Conservation (phyloP, 2,113 vertebrate species). For the Spheniscus mendiculus region DNA sequence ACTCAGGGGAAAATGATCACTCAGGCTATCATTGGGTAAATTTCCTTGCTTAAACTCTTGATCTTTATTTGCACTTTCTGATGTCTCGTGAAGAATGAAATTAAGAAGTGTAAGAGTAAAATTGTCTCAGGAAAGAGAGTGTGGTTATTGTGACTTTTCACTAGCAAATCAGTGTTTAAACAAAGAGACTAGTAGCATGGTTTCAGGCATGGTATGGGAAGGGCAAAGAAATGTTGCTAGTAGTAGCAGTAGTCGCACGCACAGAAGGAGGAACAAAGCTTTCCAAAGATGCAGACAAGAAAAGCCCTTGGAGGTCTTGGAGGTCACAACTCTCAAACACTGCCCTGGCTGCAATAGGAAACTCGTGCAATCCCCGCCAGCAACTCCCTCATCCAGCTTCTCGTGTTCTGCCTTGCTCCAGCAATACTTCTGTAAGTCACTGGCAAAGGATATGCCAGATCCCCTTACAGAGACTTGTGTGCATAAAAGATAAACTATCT, state of each 20-base stretch:
- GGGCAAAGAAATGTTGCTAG: background rate
- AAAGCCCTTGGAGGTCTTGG: background rate
- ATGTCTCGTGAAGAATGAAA: background rate
- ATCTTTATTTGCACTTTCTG: background rate
- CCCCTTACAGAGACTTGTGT: background rate
- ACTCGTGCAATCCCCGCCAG: background rate
- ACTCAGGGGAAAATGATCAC: background rate
- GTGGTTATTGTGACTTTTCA: background rate
- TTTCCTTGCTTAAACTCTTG: background rate
- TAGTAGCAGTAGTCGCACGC: accelerated
- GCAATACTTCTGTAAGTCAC: background rate
- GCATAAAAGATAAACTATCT: background rate
- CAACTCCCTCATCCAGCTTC: no score
- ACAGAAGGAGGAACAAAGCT: background rate
- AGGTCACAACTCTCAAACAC: background rate
- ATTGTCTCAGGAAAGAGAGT: background rate
- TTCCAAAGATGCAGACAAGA: background rate
- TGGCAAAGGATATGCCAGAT: background rate
- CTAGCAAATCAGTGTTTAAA: background rate
- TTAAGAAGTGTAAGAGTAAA: background rate
- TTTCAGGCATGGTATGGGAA: background rate
- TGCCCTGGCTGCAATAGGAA: background rate
- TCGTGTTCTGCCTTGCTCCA: background rate
- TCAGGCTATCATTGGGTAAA: background rate
- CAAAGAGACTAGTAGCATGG: accelerated